Conservation (phyloP, 2,113 vertebrate genomes). For the Athene noctua region DNA sequence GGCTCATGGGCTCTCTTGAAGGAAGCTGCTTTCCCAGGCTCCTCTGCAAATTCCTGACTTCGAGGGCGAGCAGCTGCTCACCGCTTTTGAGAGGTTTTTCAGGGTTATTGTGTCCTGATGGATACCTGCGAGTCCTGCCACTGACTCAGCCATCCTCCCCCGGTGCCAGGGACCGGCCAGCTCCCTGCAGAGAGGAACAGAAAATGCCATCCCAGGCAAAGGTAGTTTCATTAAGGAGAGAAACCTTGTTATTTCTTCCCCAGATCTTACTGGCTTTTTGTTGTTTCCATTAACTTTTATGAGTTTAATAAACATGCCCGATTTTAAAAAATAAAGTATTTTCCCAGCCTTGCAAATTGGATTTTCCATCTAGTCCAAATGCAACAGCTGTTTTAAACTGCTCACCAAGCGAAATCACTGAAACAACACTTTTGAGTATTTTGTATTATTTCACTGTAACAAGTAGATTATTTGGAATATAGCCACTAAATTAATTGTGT, state of each 20-base stretch:
- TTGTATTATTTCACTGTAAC: not conserved
- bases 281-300: constrained; percentile 27
- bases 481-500: not conserved
- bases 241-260: not conserved
- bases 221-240: not conserved
- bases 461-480: not conserved
- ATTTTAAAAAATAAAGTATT: not conserved
- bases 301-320: constrained; percentile 31
- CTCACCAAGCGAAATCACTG: not conserved
- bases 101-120: not conserved
- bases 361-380: not conserved
- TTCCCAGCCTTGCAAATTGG: not conserved
- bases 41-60: not conserved
- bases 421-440: not conserved
- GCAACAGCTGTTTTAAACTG: not conserved
- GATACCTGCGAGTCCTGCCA: not conserved
- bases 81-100: not conserved
- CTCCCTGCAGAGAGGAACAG: not conserved
- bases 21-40: rapidly evolving
- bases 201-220: not conserved
- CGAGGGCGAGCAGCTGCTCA: not conserved
- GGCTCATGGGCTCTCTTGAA: rapidly evolving
- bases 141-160: not conserved
- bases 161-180: not conserved
- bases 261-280: not conserved